Percentiles rank a stretch among this genome's conserved stretches.
Conservation (phyloP, 2,888 invertebrate genomes). For the Trachelus iudaicus region DNA sequence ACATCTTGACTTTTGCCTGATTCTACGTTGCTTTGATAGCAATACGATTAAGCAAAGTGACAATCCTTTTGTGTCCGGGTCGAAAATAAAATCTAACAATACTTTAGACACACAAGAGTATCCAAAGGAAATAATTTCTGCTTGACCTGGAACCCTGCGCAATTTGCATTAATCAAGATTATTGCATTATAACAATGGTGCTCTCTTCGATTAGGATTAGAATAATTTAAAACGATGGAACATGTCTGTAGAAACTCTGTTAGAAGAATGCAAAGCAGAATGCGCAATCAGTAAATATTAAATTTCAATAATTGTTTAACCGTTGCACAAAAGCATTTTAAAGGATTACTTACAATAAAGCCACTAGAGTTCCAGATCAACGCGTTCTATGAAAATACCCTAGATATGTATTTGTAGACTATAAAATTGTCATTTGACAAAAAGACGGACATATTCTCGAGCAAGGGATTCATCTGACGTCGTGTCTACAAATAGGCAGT, state of each 20-base stretch:
- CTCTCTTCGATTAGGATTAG: background rate
- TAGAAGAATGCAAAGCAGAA: background rate
- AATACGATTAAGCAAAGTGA: too few species aligned
- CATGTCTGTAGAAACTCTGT: background rate
- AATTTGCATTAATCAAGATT: background rate
- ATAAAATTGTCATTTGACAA: conserved; percentile 9
- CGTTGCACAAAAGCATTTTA: background rate
- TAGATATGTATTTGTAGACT: conserved; percentile 2
- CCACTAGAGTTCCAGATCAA: background rate
- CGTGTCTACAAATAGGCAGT: background rate
- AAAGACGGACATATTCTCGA: background rate
- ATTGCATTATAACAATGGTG: background rate
- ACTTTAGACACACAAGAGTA: background rate
- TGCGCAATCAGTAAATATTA: background rate
- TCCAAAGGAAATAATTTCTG: background rate
- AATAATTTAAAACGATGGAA: background rate
- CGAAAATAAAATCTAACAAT: background rate
- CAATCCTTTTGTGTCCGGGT: background rate
- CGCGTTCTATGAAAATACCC: background rate
- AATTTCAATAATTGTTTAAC: background rate
- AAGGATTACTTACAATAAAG: background rate
- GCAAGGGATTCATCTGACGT: background rate
- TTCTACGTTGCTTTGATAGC: background rate
- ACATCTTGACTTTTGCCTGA: background rate
- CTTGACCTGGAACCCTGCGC: background rate